Conservation (phyloP, 1,140 invertebrate genomes). For the Cydia splendana region DNA sequence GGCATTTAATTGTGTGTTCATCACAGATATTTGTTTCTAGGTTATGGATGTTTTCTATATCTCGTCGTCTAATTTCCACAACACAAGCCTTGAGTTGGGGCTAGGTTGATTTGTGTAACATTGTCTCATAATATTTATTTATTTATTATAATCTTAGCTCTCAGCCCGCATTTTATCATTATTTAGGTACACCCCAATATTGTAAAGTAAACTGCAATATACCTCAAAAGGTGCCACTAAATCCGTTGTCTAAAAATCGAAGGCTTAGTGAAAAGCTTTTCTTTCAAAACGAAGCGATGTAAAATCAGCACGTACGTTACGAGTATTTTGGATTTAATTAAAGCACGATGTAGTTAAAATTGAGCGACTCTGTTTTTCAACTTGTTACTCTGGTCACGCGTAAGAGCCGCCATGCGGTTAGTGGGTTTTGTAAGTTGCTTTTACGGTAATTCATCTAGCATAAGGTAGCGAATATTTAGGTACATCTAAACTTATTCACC, state of each 20-base stretch:
- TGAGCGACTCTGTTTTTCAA: background rate
- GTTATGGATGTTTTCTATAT: too few species aligned
- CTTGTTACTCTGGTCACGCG: background rate
- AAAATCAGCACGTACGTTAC: background rate
- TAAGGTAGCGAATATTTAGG: background rate
- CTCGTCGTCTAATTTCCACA: too few species aligned
- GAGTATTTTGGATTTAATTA: background rate
- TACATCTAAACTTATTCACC: too few species aligned
- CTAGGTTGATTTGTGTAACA: too few species aligned
- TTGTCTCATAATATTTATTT: too few species aligned
- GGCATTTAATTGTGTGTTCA: too few species aligned
- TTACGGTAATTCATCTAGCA: background rate
- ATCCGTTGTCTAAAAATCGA: background rate
- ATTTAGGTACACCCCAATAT: too few species aligned
- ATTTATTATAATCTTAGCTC: too few species aligned
- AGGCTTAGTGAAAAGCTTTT: background rate
- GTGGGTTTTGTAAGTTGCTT: background rate
- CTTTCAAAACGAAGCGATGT: background rate
- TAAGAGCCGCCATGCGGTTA: background rate
- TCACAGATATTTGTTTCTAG: too few species aligned
- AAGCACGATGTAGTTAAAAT: background rate
- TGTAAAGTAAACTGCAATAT: too few species aligned
- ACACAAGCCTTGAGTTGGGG: too few species aligned
- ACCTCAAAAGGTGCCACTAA: background rate
- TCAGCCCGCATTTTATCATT: too few species aligned